phyloP scores from a whole-genome alignment of 2,113 vertebrate species.

The Chaetops frenatus region DNA sequence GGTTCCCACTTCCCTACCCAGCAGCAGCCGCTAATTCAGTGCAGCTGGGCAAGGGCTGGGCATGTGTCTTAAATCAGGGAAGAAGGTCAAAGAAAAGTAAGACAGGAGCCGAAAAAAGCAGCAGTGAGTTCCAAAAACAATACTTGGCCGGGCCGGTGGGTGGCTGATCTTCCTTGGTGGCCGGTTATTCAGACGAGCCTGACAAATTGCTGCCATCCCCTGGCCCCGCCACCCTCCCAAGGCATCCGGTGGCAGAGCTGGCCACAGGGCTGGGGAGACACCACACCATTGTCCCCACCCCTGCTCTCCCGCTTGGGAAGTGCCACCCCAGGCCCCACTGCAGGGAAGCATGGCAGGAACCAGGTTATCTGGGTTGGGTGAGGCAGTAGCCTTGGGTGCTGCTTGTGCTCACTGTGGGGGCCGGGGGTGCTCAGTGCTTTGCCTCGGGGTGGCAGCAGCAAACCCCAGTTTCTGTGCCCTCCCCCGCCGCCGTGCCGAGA shows the following conservation, averaged over 20 bases:
- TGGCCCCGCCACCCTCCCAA: neutral
- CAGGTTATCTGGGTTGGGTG: neutral
- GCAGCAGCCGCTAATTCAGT: constrained; percentile 43
- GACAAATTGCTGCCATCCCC: constrained; percentile 30
- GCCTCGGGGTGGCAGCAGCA: fast-evolving
- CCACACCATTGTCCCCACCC: neutral
- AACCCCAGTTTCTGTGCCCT: neutral
- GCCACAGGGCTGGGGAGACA: neutral
- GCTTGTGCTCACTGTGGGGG: neutral
- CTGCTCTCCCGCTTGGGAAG: neutral
- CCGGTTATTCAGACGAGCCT: neutral
- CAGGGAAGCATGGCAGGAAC: neutral
- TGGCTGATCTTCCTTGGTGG: constrained; percentile 53
- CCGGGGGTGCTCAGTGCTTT: neutral
- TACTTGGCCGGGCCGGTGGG: constrained; percentile 38
- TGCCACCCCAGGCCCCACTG: neutral
- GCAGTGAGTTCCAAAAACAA: constrained; percentile 38
- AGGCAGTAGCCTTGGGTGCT: neutral
- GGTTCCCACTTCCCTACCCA: neutral
- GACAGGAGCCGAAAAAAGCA: constrained; percentile 52
- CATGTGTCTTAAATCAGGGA: constrained; percentile 57
- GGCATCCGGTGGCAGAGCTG: neutral
- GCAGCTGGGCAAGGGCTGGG: constrained; percentile 52
- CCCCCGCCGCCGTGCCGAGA: fast-evolving
- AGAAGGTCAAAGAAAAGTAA: constrained; percentile 57